A percentile compares a stretch with the other conserved stretches of the same genome.
phyloP scores from a whole-genome alignment of 2,888 invertebrate species.

The Dolichopus griseipennis region DNA sequence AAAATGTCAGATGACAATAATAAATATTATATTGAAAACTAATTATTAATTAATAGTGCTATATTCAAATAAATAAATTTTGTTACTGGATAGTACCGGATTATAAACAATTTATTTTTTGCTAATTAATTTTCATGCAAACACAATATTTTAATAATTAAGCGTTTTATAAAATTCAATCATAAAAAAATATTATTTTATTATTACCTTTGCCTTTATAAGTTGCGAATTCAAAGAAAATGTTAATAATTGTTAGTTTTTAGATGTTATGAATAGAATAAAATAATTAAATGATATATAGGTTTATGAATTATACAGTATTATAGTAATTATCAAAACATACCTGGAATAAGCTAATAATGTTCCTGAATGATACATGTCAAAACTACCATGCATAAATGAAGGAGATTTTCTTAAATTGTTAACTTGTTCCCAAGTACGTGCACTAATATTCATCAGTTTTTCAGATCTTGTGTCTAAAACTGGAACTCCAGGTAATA shows the following conservation, averaged over 20 bases:
- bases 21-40: no score
- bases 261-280: constrained; percentile 15
- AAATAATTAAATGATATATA: constrained; percentile 11
- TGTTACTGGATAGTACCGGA: no score
- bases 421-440: constrained; percentile 34
- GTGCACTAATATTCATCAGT: constrained; percentile 25
- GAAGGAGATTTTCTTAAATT: constrained; percentile 49
- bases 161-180: background rate
- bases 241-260: background rate
- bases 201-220: constrained; percentile 16
- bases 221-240: background rate
- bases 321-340: constrained; percentile 22
- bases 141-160: background rate
- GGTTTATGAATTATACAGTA: background rate
- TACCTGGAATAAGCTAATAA: constrained; percentile 65
- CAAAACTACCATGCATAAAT: constrained; percentile 54
- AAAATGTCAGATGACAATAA: no score
- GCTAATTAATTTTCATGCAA: no score
- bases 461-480: constrained; percentile 36
- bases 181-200: background rate
- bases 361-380: constrained; percentile 40
- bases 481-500: constrained; percentile 73
- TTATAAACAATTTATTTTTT: no score
- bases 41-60: no score
- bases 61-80: no score